Conservation (phyloP, 2,113 vertebrate genomes). For the Austrofundulus limnaeus region DNA sequence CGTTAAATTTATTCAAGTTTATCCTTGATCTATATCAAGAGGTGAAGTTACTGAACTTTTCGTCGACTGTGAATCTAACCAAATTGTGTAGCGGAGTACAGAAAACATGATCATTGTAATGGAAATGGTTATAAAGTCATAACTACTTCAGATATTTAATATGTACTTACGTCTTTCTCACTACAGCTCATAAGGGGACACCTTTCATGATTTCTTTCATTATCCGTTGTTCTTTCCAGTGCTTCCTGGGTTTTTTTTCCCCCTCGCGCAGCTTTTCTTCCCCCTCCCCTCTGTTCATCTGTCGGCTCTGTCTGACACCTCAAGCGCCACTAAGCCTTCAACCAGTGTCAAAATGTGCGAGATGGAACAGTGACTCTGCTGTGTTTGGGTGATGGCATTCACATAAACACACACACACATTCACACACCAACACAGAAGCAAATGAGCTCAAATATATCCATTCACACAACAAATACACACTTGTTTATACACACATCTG, state of each 20-base stretch:
- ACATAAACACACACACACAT: constrained; percentile 25
- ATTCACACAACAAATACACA: constrained; percentile 25
- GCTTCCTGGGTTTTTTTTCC: constrained; percentile 31
- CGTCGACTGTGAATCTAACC: too few species aligned
- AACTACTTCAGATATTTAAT: too few species aligned
- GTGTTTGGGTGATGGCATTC: constrained; percentile 57
- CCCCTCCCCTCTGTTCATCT: constrained; percentile 33
- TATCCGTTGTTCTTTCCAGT: constrained; percentile 67
- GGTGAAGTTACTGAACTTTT: too few species aligned
- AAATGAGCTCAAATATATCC: constrained; percentile 33
- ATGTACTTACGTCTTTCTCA: constrained; percentile 37
- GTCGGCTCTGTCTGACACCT: constrained; percentile 65
- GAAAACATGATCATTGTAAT: too few species aligned
- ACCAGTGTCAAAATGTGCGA: constrained; percentile 58
- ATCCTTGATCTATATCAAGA: too few species aligned
- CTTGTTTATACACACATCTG: constrained; percentile 44
- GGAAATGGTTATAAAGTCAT: too few species aligned
- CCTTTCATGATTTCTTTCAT: constrained; percentile 73
- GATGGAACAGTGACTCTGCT: constrained; percentile 63
- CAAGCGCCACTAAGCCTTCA: constrained; percentile 62
- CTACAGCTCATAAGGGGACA: constrained; percentile 61
- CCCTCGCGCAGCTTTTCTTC: constrained; percentile 50
- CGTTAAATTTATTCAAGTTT: too few species aligned
- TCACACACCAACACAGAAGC: constrained; percentile 20
- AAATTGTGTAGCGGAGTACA: too few species aligned